These are phyloP conservation scores for Ormyrus rosae DNA, from an alignment of 2,888 invertebrate genomes.

Conservation along the genomic window DNA sequence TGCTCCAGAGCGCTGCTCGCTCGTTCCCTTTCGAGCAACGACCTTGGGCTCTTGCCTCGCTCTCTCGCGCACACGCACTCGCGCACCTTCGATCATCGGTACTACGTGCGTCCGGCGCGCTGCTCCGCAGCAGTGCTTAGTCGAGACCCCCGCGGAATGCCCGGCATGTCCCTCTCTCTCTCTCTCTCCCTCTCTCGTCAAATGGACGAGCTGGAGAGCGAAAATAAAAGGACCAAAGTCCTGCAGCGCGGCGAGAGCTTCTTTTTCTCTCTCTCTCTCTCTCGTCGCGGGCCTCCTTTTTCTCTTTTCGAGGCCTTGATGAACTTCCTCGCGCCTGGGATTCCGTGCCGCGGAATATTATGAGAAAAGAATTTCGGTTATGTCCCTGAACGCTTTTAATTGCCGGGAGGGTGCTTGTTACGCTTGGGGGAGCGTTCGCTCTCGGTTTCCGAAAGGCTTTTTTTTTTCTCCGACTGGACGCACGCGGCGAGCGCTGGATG, in stretches of 20 bases:
- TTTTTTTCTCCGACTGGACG: too few relatives aligned
- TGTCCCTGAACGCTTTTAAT: slow-evolving; percentile 40
- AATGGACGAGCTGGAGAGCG: not conserved
- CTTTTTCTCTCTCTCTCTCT: not conserved
- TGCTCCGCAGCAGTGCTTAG: slow-evolving; percentile 57
- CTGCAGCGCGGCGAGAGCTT: slow-evolving; percentile 34
- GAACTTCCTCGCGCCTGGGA: slow-evolving; percentile 8
- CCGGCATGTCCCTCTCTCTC: slow-evolving; percentile 70
- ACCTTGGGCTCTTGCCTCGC: slow-evolving; percentile 50
- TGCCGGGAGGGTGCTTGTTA: not conserved
- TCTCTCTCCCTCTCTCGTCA: not conserved
- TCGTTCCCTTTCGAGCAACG: slow-evolving; percentile 51
- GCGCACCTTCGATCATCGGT: slow-evolving; percentile 21
- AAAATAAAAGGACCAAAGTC: slow-evolving; percentile 68
- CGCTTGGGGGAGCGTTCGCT: not conserved
- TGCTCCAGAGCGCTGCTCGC: not conserved
- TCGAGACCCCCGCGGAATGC: slow-evolving; percentile 68
- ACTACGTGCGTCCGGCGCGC: not conserved
- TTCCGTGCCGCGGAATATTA: slow-evolving; percentile 14
- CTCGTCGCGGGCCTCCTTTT: not conserved
- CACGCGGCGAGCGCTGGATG: too few relatives aligned
- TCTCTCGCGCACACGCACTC: slow-evolving; percentile 28
- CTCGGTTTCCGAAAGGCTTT: not conserved
- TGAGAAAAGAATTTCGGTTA: slow-evolving; percentile 33
- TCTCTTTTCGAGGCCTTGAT: slow-evolving; percentile 21